These are phyloP conservation scores for Trachelipus rathkii DNA, from an alignment of 1,140 invertebrate species.

Conservation along the genomic window DNA sequence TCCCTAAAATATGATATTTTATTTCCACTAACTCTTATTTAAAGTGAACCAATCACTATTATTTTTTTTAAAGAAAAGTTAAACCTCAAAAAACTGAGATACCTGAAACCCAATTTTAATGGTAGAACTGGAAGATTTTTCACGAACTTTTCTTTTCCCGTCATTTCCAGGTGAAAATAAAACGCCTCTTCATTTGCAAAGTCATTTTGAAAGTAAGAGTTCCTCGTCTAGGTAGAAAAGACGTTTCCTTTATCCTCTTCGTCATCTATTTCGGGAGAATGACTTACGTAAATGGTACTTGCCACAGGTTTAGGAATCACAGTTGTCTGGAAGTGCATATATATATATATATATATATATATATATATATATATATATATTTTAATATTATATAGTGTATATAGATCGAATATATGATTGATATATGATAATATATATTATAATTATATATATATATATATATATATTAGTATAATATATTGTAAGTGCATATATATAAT, in stretches of 20 bases:
- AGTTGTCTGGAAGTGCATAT: background rate
- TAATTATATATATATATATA: no score
- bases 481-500: no score
- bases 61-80: no score
- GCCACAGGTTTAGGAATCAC: background rate
- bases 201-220: background rate
- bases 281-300: background rate
- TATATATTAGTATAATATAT: no score
- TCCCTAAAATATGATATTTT: no score
- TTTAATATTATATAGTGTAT: no score
- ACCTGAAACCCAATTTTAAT: background rate
- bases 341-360: background rate
- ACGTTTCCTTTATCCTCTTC: background rate
- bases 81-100: background rate
- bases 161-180: background rate
- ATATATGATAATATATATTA: no score
- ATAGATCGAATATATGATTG: no score
- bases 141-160: background rate
- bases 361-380: no score
- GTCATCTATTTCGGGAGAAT: background rate
- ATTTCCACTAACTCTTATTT: no score
- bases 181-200: background rate
- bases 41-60: no score
- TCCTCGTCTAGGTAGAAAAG: background rate
- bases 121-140: background rate